Base-by-base conservation (phyloP, 2,888 invertebrate genomes). In the Hanleya hanleyi region DNA sequence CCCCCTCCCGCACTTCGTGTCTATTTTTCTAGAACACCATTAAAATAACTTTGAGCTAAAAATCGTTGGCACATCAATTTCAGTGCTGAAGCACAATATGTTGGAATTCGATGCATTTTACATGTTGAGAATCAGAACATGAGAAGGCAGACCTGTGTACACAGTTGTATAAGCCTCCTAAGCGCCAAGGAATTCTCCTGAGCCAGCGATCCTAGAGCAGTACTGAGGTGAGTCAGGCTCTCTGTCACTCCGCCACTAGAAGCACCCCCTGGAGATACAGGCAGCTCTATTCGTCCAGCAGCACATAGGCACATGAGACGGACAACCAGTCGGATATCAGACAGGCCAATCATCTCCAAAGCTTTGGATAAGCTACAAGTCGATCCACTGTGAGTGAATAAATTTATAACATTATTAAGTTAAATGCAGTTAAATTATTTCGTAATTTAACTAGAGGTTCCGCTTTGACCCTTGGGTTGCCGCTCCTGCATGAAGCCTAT, bases 241-340 rank as follows among this genome's bases (percentile, higher is more conserved):
- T 75, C 73, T 2, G 77, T 65, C 36, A 76, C 77, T 4, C 70
- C 74, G 49, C 29, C 72, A 1, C 49, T 26, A 1, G 62, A 15
- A n/a, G n/a, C n/a, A 22, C 47, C 65, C 22, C 41, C 64, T 33
- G 33, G 41, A 29, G 62, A 51, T 18, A 50, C 51, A 9, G 75
- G 71, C 7, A 91, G 87, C 78, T 92, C 92, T 36, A 93, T 91
- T 70, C 92, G 90, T 50, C 93, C 93, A 79, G 92, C 92, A 4
- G 93, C 93, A 57, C 92, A 92, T 69, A 93, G 86, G 33, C 92
- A 92, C 93, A 93, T 93, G 35, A 93, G 89, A 15, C 92, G 91
- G 0, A 93, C 92, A 0, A 93, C 91, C 82, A 93, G 92, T 70
- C 92, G 91, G 41, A 93, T 92, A 86, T 93, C 93, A 1, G 92